These are phyloP conservation scores for Selenia dentaria DNA, from an alignment of 2,888 invertebrate genomes.

Conservation along the genomic window DNA sequence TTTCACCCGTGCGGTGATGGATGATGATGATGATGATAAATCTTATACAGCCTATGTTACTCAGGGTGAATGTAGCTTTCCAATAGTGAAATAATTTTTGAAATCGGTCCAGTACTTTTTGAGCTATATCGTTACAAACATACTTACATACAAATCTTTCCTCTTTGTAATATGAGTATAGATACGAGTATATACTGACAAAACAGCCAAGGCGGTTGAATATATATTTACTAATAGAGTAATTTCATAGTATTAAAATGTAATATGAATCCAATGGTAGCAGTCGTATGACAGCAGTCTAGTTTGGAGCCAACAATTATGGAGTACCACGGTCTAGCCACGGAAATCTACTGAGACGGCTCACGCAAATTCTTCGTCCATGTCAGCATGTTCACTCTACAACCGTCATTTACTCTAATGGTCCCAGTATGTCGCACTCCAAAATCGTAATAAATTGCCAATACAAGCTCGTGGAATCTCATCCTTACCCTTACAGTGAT, in stretches of 20 bases:
- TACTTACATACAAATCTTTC: too few species aligned
- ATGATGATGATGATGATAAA: too few species aligned
- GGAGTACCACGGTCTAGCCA: constrained; percentile 55
- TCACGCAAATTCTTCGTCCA: constrained; percentile 51
- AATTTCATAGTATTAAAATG: constrained; percentile 2
- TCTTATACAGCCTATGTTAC: too few species aligned
- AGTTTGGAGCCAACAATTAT: constrained; percentile 47
- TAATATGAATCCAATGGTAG: not conserved
- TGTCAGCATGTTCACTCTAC: constrained; percentile 53
- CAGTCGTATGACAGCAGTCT: constrained; percentile 20
- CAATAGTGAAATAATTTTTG: too few species aligned
- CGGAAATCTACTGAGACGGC: constrained; percentile 64
- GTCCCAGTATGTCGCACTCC: constrained; percentile 38
- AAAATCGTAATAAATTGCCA: constrained; percentile 32
- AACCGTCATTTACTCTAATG: constrained; percentile 68
- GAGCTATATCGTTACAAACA: too few species aligned
- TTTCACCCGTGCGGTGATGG: too few species aligned
- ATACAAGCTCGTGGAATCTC: constrained; percentile 26
- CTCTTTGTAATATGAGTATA: too few species aligned
- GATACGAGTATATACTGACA: too few species aligned
- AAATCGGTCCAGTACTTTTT: too few species aligned
- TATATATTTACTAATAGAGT: constrained; percentile 14
- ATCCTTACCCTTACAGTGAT: constrained; percentile 29
- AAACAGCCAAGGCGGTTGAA: too few species aligned
- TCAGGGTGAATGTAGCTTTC: too few species aligned